phyloP scores from a whole-genome alignment of 2,797 vertebrate species.

The Protonibea diacanthus region DNA sequence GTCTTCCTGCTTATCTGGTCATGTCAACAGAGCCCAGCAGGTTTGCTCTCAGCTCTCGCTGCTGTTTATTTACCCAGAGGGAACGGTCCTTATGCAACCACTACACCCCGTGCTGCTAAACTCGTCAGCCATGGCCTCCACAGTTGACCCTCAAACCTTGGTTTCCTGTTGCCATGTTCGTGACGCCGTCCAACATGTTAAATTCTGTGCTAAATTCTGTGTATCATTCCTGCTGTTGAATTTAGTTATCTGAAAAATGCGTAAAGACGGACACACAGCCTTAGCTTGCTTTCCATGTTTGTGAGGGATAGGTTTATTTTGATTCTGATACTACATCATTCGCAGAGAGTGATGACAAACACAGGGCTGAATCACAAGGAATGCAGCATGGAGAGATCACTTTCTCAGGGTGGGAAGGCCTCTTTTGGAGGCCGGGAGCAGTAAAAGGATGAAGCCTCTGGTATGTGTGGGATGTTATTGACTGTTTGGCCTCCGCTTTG shows the following conservation, averaged over 20 bases:
- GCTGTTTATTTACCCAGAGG: constrained; percentile 75
- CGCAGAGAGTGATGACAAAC: constrained; percentile 58
- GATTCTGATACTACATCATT: constrained; percentile 24
- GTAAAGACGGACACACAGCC: background rate
- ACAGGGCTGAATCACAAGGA: constrained; percentile 54
- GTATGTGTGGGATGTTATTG: constrained; percentile 68
- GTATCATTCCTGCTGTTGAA: constrained; percentile 19
- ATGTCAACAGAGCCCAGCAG: constrained; percentile 73
- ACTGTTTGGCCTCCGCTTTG: constrained; percentile 74
- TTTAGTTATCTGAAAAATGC: constrained; percentile 8
- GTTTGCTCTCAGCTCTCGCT: constrained; percentile 58
- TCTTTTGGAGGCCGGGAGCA: constrained; percentile 44
- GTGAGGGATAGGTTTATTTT: constrained; percentile 29
- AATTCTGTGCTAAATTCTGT: background rate
- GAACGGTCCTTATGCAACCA: constrained; percentile 64
- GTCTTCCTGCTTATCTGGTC: constrained; percentile 74
- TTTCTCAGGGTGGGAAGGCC: constrained; percentile 58
- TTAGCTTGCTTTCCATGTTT: constrained; percentile 8
- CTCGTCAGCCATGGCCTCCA: constrained; percentile 49
- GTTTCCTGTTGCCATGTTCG: constrained; percentile 61
- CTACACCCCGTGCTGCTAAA: constrained; percentile 52
- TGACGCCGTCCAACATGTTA: constrained; percentile 4
- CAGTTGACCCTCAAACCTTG: constrained; percentile 56
- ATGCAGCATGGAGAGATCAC: constrained; percentile 63
- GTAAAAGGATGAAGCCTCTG: constrained; percentile 61